Percentiles rank a stretch among this genome's conserved stretches.
Conservation (phyloP, 2,888 invertebrate genomes). For the Noctua fimbriata region DNA sequence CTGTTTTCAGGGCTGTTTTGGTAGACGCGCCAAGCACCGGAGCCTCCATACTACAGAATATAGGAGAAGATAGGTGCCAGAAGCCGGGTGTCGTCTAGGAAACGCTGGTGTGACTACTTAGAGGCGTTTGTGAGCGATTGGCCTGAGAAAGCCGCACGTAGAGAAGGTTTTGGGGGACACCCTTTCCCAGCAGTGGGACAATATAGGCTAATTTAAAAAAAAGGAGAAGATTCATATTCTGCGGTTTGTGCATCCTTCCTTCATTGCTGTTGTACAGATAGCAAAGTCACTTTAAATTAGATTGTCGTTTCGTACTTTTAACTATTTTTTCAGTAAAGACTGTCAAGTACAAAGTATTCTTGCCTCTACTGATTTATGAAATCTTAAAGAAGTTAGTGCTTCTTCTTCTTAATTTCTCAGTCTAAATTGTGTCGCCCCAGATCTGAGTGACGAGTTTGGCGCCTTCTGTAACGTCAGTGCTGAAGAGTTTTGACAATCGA, state of each 20-base stretch:
- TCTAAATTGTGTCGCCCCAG: background rate
- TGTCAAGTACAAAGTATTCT: background rate
- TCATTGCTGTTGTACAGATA: conserved; percentile 9
- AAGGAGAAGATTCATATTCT: conserved; percentile 16
- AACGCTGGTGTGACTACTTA: no score
- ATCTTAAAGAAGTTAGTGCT: background rate
- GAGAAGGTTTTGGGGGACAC: no score
- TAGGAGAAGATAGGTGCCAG: no score
- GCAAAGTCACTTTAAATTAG: background rate
- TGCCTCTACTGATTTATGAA: background rate
- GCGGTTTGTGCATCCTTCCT: conserved; percentile 23
- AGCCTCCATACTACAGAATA: conserved; percentile 1
- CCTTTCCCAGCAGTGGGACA: no score
- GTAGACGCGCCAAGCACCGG: conserved; percentile 21
- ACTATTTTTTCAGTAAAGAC: background rate
- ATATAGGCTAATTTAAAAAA: no score
- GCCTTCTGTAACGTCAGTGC: background rate
- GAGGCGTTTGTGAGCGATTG: no score
- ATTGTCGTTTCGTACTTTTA: background rate
- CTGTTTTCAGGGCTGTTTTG: background rate
- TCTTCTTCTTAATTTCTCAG: background rate
- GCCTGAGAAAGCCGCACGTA: no score
- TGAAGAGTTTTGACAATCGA: conserved; percentile 3
- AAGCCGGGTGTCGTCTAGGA: no score
- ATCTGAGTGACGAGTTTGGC: background rate